These are phyloP conservation scores for Nomada hirtipes DNA, from an alignment of 2,888 invertebrate genomes.

Conservation along the genomic window DNA sequence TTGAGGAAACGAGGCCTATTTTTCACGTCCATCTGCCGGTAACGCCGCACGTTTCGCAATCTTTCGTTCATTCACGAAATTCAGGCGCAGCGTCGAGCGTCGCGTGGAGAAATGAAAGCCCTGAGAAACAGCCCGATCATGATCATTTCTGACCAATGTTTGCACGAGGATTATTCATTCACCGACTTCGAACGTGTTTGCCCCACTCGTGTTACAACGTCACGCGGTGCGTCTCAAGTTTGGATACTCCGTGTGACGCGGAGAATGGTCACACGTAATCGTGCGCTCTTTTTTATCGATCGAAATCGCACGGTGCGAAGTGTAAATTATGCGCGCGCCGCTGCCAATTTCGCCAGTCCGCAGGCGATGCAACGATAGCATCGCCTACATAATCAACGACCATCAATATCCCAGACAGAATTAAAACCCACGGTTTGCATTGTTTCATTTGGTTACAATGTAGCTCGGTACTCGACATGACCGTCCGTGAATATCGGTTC, in stretches of 20 bases:
- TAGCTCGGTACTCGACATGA: slow-evolving; percentile 13
- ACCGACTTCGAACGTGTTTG: slow-evolving; percentile 21
- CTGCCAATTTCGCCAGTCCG: slow-evolving; percentile 27
- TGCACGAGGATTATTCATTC: slow-evolving; percentile 35
- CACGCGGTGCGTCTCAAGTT: neutral
- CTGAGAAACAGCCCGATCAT: slow-evolving; percentile 34
- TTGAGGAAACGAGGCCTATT: slow-evolving; percentile 31
- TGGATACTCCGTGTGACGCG: neutral
- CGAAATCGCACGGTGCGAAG: slow-evolving; percentile 16
- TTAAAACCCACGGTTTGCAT: slow-evolving; percentile 38
- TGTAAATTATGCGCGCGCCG: slow-evolving; percentile 16
- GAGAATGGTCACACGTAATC: neutral
- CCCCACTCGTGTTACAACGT: neutral
- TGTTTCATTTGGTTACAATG: slow-evolving; percentile 59
- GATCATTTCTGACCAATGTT: slow-evolving; percentile 38
- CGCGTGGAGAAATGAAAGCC: slow-evolving; percentile 42
- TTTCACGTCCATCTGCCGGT: slow-evolving; percentile 37
- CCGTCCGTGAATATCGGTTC: slow-evolving; percentile 35
- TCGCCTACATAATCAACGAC: slow-evolving; percentile 48
- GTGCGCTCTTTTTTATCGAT: slow-evolving; percentile 8
- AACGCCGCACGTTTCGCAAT: slow-evolving; percentile 15
- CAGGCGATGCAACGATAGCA: slow-evolving; percentile 1
- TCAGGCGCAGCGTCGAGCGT: slow-evolving; percentile 15
- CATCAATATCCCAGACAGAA: slow-evolving; percentile 47
- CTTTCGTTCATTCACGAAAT: slow-evolving; percentile 46